Base-by-base conservation (phyloP, 1,140 invertebrate genomes). In the Megathymus violae region DNA sequence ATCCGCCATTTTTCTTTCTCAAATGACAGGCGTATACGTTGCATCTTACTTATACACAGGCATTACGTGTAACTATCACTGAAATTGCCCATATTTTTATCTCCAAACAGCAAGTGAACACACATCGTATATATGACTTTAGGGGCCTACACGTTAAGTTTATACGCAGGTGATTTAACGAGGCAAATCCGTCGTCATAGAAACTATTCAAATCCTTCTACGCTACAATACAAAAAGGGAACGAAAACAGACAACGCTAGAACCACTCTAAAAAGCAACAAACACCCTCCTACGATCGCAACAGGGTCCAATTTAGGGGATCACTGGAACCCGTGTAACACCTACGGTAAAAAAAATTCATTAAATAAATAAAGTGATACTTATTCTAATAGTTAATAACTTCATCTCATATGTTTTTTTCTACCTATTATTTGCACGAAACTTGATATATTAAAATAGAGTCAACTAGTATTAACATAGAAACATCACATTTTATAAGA, bases 361-460 rank as follows among this genome's bases (percentile, higher is more conserved):
- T 68, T 71, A 72, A 77, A 80, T 80, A 82, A 82, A 82, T 76
- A 58, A 34, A 76, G 50, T 71, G 64, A 63, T 78, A 80, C 76
- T 69, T 51, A 79, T 64, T 19, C 80, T 80, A 83, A 70, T 80
- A 88, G 80, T 83, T 80, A 62, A 77, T 77, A 85, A 86, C 79
- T 81, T 85, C 71, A 84, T 80, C 78, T 74, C 66, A 76, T 76
- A 76, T 75, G 69, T 73, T 71, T 47, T 51, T 22, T 58, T 40
- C 25, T 27, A 41, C 40, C 15, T 58, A 58, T 76, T 73, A 66
- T 78, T 78, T 77, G 75, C 71, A 86, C 76, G 75, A 80, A 83
- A 79, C 69, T 71, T 80, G 76, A 79, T 80, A 79, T 78, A 84
- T 78, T 80, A 85, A 88, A 83, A 84, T 83, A 80, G 76, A 80